phyloP scores from a whole-genome alignment of 2,888 invertebrate genomes.

The Nemotelus nigrinus region DNA sequence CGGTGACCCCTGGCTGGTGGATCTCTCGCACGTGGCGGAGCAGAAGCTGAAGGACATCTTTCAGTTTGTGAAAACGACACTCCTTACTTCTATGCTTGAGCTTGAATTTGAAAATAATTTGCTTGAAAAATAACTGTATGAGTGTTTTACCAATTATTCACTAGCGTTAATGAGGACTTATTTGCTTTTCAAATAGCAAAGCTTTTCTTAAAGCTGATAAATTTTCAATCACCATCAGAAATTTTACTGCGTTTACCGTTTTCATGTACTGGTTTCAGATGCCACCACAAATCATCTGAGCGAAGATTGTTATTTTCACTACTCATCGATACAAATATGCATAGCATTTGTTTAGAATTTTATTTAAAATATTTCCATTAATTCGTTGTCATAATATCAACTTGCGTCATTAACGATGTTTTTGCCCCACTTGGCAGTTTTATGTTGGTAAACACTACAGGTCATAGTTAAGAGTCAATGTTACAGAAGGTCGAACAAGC shows the following conservation, averaged over 20 bases:
- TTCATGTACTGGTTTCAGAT: neutral
- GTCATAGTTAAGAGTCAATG: slow-evolving; percentile 14
- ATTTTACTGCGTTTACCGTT: neutral
- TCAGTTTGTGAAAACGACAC: too few species aligned
- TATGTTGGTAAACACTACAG: slow-evolving; percentile 25
- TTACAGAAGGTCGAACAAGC: slow-evolving; percentile 20
- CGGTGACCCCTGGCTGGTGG: too few species aligned
- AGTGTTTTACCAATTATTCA: too few species aligned
- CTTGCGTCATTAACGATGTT: slow-evolving; percentile 15
- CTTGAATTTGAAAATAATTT: too few species aligned
- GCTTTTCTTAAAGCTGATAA: too few species aligned
- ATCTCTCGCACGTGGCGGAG: too few species aligned
- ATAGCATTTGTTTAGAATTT: neutral
- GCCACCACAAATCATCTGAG: neutral
- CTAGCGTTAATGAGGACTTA: too few species aligned
- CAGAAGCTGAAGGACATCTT: too few species aligned
- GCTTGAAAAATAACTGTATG: too few species aligned
- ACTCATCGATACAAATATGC: neutral
- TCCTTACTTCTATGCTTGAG: too few species aligned
- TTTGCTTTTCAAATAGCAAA: too few species aligned
- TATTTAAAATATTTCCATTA: neutral
- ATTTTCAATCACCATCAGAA: too few species aligned
- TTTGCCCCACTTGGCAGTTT: slow-evolving; percentile 15
- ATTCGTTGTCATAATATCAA: slow-evolving; percentile 2
- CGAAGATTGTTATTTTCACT: neutral